Percentiles rank a stretch among this genome's conserved stretches.
Evolutionary conservation across 2,113 vertebrate genomes (phyloP).

Genomic region (Microtus montanus): DNA sequence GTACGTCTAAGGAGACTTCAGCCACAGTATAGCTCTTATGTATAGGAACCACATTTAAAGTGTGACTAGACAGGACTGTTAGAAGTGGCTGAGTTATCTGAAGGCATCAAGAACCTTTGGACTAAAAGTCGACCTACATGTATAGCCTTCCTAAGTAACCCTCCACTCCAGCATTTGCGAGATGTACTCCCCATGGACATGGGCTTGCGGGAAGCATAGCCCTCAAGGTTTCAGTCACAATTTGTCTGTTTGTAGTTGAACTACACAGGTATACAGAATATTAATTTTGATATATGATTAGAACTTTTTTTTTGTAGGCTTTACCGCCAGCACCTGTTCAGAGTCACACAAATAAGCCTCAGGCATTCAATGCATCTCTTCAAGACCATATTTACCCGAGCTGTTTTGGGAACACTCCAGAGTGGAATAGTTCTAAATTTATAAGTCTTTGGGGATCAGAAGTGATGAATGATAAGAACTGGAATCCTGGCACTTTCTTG

Average conservation of each 20-base stretch:
- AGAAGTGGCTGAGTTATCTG: not conserved
- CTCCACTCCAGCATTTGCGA: not conserved
- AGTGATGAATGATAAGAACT: constrained; percentile 96
- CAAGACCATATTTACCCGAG: constrained; percentile 97
- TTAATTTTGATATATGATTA: constrained; percentile 76
- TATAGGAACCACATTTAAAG: not conserved
- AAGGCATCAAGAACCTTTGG: not conserved
- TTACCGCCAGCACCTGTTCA: constrained; percentile 92
- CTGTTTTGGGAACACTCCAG: constrained; percentile 93
- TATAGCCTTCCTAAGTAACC: not conserved
- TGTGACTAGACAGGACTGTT: not conserved
- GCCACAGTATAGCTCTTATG: not conserved
- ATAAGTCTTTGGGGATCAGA: constrained; percentile 98
- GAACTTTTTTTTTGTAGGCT: constrained; percentile 87
- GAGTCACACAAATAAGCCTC: constrained; percentile 94
- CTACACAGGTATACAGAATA: constrained; percentile 72
- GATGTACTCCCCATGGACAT: not conserved
- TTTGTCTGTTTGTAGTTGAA: constrained; percentile 67
- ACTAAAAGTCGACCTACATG: not conserved
- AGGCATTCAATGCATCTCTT: constrained; percentile 94
- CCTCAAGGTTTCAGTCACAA: not conserved
- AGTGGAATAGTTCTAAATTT: constrained; percentile 98
- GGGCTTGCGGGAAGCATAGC: rapidly evolving
- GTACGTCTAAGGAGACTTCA: not conserved
- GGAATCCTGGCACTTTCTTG: constrained; percentile 94